phyloP scores from a whole-genome alignment of 1,140 invertebrate genomes.

The Latrodectus geometricus region DNA sequence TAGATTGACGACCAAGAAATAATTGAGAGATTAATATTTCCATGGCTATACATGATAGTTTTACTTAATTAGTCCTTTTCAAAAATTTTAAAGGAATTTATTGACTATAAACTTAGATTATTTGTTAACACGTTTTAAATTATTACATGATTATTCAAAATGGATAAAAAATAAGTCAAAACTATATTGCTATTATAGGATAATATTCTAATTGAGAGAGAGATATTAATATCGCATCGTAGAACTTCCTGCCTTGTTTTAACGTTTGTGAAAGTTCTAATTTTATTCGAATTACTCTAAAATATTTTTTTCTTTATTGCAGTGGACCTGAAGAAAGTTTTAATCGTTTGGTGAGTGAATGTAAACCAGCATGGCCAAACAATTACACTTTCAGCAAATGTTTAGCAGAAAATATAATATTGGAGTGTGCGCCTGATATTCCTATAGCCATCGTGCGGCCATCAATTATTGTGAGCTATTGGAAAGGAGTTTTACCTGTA shows the following conservation, averaged over 20 bases:
- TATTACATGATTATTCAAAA: too few relatives aligned
- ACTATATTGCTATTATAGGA: too few relatives aligned
- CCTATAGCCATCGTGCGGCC: conserved; percentile 87
- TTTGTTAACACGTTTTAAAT: too few relatives aligned
- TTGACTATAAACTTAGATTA: too few relatives aligned
- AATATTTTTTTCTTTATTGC: background rate
- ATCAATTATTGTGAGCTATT: conserved; percentile 79
- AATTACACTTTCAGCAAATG: conserved; percentile 89
- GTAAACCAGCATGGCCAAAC: conserved; percentile 81
- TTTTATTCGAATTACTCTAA: background rate
- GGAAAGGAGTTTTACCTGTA: conserved; percentile 63
- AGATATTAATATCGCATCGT: too few relatives aligned
- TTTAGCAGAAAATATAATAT: conserved; percentile 81
- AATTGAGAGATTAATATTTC: too few relatives aligned
- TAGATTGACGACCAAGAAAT: too few relatives aligned
- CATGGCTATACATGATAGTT: too few relatives aligned
- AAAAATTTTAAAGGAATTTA: too few relatives aligned
- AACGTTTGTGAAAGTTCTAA: background rate
- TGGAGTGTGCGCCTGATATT: conserved; percentile 73
- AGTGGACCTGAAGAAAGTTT: conserved; percentile 24
- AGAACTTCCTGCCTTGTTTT: background rate
- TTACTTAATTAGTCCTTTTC: too few relatives aligned
- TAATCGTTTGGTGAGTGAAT: conserved; percentile 6
- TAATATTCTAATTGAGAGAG: too few relatives aligned
- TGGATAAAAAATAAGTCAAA: too few relatives aligned